Evolutionary conservation across 2,797 vertebrate species (phyloP).

Genomic region (Megalops cyprinoides): DNA sequence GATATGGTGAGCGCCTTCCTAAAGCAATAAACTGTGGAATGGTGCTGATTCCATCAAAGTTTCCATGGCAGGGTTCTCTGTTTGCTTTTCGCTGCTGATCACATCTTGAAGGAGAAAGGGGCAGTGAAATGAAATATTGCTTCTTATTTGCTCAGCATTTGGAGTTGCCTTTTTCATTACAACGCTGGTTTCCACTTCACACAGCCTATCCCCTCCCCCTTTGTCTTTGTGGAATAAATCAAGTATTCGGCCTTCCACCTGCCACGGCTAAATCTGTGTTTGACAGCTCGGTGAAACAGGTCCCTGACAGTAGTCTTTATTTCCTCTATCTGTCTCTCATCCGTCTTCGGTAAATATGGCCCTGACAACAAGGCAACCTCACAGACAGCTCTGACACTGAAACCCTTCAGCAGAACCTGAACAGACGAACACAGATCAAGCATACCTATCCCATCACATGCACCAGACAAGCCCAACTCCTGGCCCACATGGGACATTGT

Average conservation of each 20-base stretch:
- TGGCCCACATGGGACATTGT: too few species aligned
- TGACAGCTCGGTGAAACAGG: neutral
- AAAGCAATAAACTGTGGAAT: neutral
- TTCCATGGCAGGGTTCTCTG: too few species aligned
- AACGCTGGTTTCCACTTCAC: neutral
- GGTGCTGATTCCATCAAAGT: neutral
- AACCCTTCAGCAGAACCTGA: neutral
- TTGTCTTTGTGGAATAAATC: neutral
- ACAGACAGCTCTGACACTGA: neutral
- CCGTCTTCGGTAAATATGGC: neutral
- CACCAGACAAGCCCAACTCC: neutral
- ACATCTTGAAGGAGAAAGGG: neutral
- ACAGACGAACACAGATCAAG: neutral
- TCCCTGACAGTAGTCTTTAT: neutral
- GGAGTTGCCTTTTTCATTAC: neutral
- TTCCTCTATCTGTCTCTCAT: neutral
- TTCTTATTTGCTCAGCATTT: neutral
- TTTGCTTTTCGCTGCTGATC: neutral
- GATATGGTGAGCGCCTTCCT: neutral
- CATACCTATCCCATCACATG: neutral
- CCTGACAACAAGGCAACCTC: neutral
- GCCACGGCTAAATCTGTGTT: neutral
- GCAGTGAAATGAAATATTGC: too few species aligned
- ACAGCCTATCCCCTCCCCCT: neutral
- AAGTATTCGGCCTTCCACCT: neutral